Conservation (phyloP, 2,888 invertebrate species). For the Amorpha juglandis region DNA sequence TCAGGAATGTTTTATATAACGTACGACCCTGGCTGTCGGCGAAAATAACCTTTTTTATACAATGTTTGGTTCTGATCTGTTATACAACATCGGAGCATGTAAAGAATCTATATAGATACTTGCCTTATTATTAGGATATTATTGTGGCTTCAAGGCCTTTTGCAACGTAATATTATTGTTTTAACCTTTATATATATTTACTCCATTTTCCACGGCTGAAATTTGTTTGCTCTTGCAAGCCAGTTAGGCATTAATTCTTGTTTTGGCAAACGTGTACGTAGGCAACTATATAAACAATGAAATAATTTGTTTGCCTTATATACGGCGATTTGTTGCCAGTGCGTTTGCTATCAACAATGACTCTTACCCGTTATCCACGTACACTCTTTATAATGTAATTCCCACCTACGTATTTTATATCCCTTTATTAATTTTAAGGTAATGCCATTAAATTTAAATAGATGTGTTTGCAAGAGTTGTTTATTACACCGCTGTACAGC, state of each 20-base stretch:
- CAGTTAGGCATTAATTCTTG: conserved; percentile 51
- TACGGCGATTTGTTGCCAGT: conserved; percentile 56
- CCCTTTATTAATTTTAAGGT: conserved; percentile 4
- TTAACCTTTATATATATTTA: conserved; percentile 28
- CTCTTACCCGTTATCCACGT: conserved; percentile 8
- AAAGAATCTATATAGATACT: conserved; percentile 9
- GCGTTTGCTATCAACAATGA: conserved; percentile 40
- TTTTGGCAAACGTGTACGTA: conserved; percentile 60
- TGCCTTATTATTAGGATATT: conserved; percentile 21
- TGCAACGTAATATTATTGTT: conserved; percentile 25
- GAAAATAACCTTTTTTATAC: conserved; percentile 58
- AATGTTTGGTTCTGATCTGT: conserved; percentile 49
- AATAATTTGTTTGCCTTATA: conserved; percentile 62
- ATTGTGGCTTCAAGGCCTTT: conserved; percentile 17
- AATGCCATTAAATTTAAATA: conserved; percentile 29
- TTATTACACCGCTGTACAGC: conserved; percentile 58
- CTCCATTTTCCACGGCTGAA: conserved; percentile 28
- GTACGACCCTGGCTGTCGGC: conserved; percentile 51
- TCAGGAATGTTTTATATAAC: conserved; percentile 46
- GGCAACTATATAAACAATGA: conserved; percentile 57
- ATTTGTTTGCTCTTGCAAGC: conserved; percentile 35
- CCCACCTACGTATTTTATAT: conserved; percentile 1
- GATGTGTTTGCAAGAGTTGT: conserved; percentile 35
- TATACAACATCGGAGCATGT: conserved; percentile 33
- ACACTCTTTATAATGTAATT: not conserved